These are phyloP conservation scores for Drosophila paramelanica DNA, from an alignment of 2,888 invertebrate species.

Conservation along the genomic window DNA sequence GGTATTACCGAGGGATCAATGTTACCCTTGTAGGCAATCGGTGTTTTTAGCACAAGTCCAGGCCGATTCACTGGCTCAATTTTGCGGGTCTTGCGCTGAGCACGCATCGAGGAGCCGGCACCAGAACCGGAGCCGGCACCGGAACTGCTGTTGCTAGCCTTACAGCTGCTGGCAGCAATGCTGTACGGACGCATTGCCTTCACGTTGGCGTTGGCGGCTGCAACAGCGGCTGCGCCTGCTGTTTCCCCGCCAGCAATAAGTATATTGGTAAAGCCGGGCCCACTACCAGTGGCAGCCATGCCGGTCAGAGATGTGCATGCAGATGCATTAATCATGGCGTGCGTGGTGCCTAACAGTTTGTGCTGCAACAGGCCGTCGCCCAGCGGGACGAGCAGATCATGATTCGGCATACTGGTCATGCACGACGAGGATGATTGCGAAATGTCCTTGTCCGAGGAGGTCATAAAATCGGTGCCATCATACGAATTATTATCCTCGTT, in stretches of 20 bases:
- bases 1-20: conserved; percentile 94
- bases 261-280: conserved; percentile 60
- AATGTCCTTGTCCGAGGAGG: conserved; percentile 75
- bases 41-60: conserved; percentile 90
- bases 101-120: conserved; percentile 60
- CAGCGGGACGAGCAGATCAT: conserved; percentile 76
- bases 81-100: conserved; percentile 86
- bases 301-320: conserved; percentile 12
- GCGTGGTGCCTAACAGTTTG: conserved; percentile 68
- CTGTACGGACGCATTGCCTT: conserved; percentile 41
- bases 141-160: conserved; percentile 31
- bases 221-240: conserved; percentile 20
- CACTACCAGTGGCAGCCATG: conserved; percentile 23
- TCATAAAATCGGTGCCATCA: conserved; percentile 83
- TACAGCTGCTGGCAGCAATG: conserved; percentile 51
- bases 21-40: conserved; percentile 91
- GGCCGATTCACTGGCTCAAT: conserved; percentile 91
- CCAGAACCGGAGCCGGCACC: conserved; percentile 14
- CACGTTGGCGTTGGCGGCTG: conserved; percentile 1
- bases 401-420: conserved; percentile 68
- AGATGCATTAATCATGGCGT: conserved; percentile 45
- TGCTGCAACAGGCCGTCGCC: conserved; percentile 74
- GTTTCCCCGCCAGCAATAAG: conserved; percentile 51
- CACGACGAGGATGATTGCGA: conserved; percentile 72
- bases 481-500: conserved; percentile 84